Evolutionary conservation across 2,797 vertebrate genomes (phyloP).

Genomic region (Kryptopterus vitreolus): DNA sequence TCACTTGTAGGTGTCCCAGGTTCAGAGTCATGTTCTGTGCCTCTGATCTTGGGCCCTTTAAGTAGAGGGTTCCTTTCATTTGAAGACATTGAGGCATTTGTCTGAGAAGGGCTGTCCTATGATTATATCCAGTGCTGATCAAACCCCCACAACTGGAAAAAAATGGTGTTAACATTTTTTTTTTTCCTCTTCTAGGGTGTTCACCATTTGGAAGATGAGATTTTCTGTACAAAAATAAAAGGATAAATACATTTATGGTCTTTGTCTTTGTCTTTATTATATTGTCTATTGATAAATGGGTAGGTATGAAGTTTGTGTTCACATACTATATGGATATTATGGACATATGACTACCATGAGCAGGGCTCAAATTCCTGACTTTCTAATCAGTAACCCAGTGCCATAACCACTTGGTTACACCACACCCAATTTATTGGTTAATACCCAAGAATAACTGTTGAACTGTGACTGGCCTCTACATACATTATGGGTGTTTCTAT

Average conservation of each 20-base stretch:
- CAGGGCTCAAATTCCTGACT: too few relatives aligned
- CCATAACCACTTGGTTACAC: too few relatives aligned
- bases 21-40: conserved; percentile 55
- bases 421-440: too few relatives aligned
- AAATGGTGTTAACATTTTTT: background rate
- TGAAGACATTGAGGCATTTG: conserved; percentile 69
- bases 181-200: conserved; percentile 61
- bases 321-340: too few relatives aligned
- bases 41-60: conserved; percentile 46
- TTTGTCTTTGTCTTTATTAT: conserved; percentile 21
- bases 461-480: too few relatives aligned
- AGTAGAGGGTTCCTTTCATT: conserved; percentile 32
- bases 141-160: background rate
- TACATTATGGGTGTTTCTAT: too few relatives aligned
- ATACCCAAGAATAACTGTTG: too few relatives aligned
- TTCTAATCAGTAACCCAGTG: too few relatives aligned
- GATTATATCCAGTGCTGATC: background rate
- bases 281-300: too few relatives aligned
- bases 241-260: conserved; percentile 59
- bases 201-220: conserved; percentile 55
- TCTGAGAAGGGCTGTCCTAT: conserved; percentile 62
- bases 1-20: conserved; percentile 24
- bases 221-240: conserved; percentile 80
- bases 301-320: too few relatives aligned
- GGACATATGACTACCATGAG: too few relatives aligned